Percentiles rank a stretch among this genome's conserved stretches.
These are phyloP conservation scores for Lerista edwardsae DNA, from an alignment of 2,797 vertebrate species.

Conservation along the genomic window DNA sequence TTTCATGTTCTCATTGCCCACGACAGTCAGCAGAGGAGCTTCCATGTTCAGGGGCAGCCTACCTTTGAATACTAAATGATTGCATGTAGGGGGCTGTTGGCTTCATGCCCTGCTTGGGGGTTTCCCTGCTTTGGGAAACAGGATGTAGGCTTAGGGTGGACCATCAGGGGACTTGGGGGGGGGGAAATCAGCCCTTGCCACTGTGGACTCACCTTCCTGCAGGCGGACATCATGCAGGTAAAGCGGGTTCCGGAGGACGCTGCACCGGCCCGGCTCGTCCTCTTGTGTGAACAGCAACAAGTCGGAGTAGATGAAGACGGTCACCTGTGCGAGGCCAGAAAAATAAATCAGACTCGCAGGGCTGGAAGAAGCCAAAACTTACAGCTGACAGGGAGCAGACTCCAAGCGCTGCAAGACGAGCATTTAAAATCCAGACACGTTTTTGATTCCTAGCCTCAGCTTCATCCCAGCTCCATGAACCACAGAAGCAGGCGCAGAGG, in stretches of 20 bases:
- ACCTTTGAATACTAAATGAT: no score
- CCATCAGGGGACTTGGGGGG: no score
- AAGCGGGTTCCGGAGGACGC: constrained; percentile 92
- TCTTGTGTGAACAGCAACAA: constrained; percentile 94
- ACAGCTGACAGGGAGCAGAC: neutral
- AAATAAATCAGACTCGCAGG: neutral
- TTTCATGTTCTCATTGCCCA: no score
- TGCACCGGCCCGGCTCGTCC: constrained; percentile 89
- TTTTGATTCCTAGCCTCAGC: neutral
- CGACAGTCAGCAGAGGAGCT: no score
- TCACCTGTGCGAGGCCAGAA: constrained; percentile 81
- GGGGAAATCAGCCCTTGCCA: neutral
- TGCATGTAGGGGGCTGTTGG: no score
- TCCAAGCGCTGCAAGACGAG: neutral
- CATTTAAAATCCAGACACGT: neutral
- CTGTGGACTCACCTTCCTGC: constrained; percentile 84
- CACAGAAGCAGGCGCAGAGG: no score
- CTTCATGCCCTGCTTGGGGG: no score
- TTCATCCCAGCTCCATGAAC: no score
- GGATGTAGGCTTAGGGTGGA: no score
- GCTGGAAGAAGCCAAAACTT: neutral
- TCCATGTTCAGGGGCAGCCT: no score
- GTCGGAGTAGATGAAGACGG: constrained; percentile 91
- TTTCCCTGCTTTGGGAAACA: no score
- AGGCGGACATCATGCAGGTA: constrained; percentile 89